Conservation (phyloP, 2,888 invertebrate species). For the Orthonevra nobilis region DNA sequence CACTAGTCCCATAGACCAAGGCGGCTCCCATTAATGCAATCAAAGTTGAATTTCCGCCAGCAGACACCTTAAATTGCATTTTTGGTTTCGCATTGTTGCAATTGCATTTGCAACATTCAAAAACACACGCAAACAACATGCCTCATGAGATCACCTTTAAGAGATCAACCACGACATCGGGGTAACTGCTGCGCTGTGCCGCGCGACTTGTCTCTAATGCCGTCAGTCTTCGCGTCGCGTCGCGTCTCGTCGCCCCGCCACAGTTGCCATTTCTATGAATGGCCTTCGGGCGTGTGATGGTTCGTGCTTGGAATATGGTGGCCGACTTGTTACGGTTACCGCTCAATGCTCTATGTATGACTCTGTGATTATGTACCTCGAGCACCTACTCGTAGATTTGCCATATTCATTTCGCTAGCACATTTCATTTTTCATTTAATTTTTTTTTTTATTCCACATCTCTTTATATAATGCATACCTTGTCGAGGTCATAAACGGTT, state of each 20-base stretch:
- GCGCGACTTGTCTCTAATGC: constrained; percentile 7
- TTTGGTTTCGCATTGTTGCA: constrained; percentile 62
- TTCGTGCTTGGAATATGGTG: constrained; percentile 61
- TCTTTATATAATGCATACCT: constrained; percentile 61
- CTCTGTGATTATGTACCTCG: too few relatives aligned
- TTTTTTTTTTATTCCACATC: constrained; percentile 44
- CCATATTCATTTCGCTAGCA: constrained; percentile 36
- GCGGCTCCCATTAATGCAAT: constrained; percentile 2
- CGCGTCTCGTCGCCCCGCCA: constrained; percentile 11
- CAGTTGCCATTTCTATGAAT: constrained; percentile 53
- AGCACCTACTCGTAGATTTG: too few relatives aligned
- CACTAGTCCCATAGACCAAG: not conserved
- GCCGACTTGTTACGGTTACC: constrained; percentile 65
- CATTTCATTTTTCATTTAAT: constrained; percentile 23
- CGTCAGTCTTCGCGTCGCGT: too few relatives aligned
- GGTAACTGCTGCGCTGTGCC: not conserved
- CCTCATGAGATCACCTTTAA: constrained; percentile 62
- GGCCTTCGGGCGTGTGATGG: constrained; percentile 69
- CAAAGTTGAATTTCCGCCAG: constrained; percentile 50
- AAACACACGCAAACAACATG: constrained; percentile 32
- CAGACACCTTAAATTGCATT: constrained; percentile 56
- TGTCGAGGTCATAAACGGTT: constrained; percentile 69
- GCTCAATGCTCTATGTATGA: constrained; percentile 39
- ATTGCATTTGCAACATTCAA: constrained; percentile 4
- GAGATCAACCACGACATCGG: constrained; percentile 33